Percentiles rank a stretch among this genome's conserved stretches.
phyloP scores from a whole-genome alignment of 1,140 invertebrate genomes.

The Anoplolepis gracilipes region DNA sequence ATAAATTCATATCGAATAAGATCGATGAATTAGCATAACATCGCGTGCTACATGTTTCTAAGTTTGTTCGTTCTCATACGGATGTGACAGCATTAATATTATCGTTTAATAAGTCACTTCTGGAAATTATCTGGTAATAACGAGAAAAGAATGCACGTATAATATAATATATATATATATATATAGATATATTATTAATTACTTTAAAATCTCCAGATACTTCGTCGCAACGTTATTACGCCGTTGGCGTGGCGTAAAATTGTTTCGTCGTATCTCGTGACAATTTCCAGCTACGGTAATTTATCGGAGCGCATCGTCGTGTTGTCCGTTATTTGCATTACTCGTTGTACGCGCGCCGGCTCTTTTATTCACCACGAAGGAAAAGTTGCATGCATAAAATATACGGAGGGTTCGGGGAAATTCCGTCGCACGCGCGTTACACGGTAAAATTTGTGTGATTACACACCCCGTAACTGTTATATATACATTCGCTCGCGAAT shows the following conservation, averaged over 20 bases:
- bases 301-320: background rate
- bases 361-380: constrained; percentile 4
- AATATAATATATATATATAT: no score
- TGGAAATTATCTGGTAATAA: background rate
- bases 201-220: background rate
- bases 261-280: background rate
- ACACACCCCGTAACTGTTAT: no score
- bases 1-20: constrained; percentile 23
- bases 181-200: background rate
- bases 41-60: background rate
- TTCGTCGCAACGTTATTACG: background rate
- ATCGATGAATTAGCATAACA: constrained; percentile 7
- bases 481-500: background rate
- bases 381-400: background rate
- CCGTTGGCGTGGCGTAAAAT: background rate
- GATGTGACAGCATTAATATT: background rate
- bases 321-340: constrained; percentile 5
- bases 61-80: background rate
- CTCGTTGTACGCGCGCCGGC: background rate
- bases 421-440: background rate
- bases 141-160: background rate
- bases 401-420: background rate
- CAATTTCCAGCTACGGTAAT: background rate
- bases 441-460: background rate
- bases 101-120: background rate